Evolutionary conservation across 1,140 invertebrate genomes (phyloP).

Genomic region (Batillaria attramentaria): DNA sequence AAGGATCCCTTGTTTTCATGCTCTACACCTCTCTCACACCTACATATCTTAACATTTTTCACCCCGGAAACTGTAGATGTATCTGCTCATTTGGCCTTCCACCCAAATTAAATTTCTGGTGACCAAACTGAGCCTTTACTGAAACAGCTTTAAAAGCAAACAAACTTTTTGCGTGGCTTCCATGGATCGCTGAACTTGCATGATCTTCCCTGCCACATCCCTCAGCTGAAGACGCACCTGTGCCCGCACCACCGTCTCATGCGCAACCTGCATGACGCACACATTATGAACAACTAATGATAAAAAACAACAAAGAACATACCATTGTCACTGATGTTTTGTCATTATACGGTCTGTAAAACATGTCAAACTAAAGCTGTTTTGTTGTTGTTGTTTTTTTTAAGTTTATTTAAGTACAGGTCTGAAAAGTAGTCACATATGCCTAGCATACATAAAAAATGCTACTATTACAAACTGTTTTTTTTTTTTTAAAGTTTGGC

Average conservation of each 20-base stretch:
- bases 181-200: constrained; percentile 78
- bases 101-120: background rate
- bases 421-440: background rate
- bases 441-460: background rate
- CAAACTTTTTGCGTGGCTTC: constrained; percentile 76
- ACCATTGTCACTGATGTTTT: background rate
- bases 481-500: background rate
- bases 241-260: constrained; percentile 74
- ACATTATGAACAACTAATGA: background rate
- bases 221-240: constrained; percentile 80
- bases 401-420: background rate
- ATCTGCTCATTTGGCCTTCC: background rate
- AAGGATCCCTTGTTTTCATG: background rate
- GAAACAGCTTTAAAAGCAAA: background rate
- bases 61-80: background rate
- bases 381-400: background rate
- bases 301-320: background rate
- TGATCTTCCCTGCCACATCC: constrained; percentile 77
- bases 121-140: background rate
- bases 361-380: background rate
- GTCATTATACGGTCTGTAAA: background rate
- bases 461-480: too few species aligned
- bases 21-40: background rate
- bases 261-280: constrained; percentile 58
- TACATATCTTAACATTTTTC: background rate